Evolutionary conservation across 1,140 invertebrate genomes (phyloP), one percentile per base, ranked within the genome.

Genomic region (Brachionus paranguensis): DNA sequence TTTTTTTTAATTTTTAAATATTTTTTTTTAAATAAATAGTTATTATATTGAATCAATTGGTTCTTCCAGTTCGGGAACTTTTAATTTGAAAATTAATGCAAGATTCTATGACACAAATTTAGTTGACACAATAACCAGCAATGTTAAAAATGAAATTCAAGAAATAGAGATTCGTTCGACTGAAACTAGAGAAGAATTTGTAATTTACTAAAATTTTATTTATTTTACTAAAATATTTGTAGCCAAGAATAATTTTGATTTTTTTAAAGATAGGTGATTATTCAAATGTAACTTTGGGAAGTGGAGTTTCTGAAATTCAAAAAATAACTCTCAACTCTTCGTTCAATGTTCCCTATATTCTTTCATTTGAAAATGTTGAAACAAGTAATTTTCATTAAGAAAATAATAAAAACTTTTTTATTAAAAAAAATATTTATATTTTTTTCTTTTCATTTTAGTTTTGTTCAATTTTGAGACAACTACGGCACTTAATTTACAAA

Each of bases 121-220:
- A 14, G 20, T 47, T 43, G 78, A 81, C n/a, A 37, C 33, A 64
- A 27, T 81, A 14, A 64, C 50, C 8, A 43, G 37, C 12, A 64
- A 64, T 81, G 53, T 81, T n/a, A 81, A 64, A 33, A 81, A 81
- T 64, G 78, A 81, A 68, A 20, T 64, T n/a, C 78, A 81, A 81
- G 33, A 60, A 33, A 81, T 81, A 11, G 78, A 81, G 27, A 45
- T 81, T 27, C 24, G 60, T 24, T 81, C 78, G 12, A 68, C 64
- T n/a, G 60, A 64, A 27, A 47, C 33, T 2, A 60, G 27, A 14
- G 78, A 81, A 81, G 4, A 24, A 27, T 64, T 81, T 64, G 78
- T 81, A 81, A 64, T 11, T 64, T n/a, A n/a, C n/a, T n/a, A n/a
- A n/a, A n/a, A n/a, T n/a, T 1, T 14, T 24, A 53, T 17, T 24